These are phyloP conservation scores for Hybos culiciformis DNA, from an alignment of 2,888 invertebrate species.

Conservation along the genomic window DNA sequence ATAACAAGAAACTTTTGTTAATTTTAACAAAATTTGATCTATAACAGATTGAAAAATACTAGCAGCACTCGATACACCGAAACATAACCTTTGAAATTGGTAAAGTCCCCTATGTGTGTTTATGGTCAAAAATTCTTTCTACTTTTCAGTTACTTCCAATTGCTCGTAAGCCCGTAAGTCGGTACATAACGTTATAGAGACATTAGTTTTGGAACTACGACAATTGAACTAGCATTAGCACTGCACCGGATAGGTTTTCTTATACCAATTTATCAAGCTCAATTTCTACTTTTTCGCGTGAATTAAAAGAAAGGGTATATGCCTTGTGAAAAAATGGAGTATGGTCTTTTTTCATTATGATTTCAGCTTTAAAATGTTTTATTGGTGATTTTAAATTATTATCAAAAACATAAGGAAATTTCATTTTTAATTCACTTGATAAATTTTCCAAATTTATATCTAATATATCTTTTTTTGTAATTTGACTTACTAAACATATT, in stretches of 20 bases:
- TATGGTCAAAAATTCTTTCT: slow-evolving; percentile 15
- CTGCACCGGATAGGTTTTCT: slow-evolving; percentile 10
- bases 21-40: not conserved
- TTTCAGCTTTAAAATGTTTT: not conserved
- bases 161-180: slow-evolving; percentile 20
- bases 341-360: not conserved
- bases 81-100: slow-evolving; percentile 1
- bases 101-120: slow-evolving; percentile 13
- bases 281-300: not conserved
- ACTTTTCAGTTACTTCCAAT: slow-evolving; percentile 11
- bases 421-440: not conserved
- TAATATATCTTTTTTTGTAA: not conserved
- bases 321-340: not conserved
- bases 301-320: not conserved
- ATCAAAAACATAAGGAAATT: not conserved
- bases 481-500: not conserved
- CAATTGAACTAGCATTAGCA: slow-evolving; percentile 20
- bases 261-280: not conserved
- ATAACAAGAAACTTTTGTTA: slow-evolving; percentile 5
- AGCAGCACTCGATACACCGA: slow-evolving; percentile 5
- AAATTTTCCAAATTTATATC: too few relatives aligned
- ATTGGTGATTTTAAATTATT: not conserved
- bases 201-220: slow-evolving; percentile 18
- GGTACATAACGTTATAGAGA: slow-evolving; percentile 18
- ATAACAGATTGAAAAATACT: not conserved